A percentile compares a stretch with the other conserved stretches of the same genome.
phyloP scores from a whole-genome alignment of 2,113 vertebrate species.

The Bubo blakistoni region DNA sequence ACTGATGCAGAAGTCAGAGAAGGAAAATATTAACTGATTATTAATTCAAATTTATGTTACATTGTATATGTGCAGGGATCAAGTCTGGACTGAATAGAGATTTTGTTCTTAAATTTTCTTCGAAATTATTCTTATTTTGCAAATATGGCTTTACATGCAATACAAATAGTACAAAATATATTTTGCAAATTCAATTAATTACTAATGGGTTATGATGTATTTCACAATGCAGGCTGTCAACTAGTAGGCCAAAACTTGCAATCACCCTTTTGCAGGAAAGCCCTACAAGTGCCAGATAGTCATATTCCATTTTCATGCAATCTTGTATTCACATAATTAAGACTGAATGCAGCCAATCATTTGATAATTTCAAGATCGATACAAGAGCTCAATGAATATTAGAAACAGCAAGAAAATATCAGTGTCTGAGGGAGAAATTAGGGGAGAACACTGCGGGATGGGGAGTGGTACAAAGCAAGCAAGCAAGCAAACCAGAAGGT shows the following conservation, averaged over 20 bases:
- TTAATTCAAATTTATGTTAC: background rate
- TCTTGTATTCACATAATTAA: background rate
- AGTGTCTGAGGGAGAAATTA: background rate
- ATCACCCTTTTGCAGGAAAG: background rate
- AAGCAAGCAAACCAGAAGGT: background rate
- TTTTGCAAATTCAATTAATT: background rate
- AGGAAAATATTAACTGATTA: background rate
- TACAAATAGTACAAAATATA: background rate
- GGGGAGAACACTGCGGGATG: rapidly evolving
- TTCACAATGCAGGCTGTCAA: background rate
- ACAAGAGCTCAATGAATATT: background rate
- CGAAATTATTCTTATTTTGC: background rate
- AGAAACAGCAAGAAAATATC: background rate
- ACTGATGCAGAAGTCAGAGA: background rate
- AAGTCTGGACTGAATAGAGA: background rate
- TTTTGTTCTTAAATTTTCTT: background rate
- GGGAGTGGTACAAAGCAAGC: background rate
- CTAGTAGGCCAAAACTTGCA: background rate
- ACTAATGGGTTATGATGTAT: background rate
- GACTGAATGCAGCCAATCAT: background rate
- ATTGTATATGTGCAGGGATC: background rate
- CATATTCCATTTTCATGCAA: background rate
- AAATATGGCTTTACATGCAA: background rate
- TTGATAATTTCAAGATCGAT: background rate
- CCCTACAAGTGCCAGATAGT: background rate